Evolutionary conservation across 2,888 invertebrate genomes (phyloP).

Genomic region (Acrocyrtus sp.): DNA sequence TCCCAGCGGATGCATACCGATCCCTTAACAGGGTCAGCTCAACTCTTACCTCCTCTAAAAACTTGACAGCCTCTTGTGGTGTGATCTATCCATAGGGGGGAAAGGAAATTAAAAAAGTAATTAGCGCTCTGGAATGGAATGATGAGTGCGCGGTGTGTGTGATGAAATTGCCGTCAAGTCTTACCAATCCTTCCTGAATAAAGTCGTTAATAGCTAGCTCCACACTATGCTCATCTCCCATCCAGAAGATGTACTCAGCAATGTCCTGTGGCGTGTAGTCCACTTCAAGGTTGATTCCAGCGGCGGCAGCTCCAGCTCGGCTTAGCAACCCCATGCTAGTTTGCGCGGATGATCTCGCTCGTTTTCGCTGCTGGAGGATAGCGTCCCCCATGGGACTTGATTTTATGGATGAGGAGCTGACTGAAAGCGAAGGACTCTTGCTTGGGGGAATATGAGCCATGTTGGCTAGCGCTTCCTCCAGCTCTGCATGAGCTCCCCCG

Average conservation of each 20-base stretch:
- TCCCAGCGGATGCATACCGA: slow-evolving; percentile 68
- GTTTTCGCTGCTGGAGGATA: slow-evolving; percentile 12
- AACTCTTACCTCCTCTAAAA: slow-evolving; percentile 80
- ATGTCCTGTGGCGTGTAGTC: slow-evolving; percentile 82
- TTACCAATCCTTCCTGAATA: slow-evolving; percentile 79
- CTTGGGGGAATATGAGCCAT: slow-evolving; percentile 38
- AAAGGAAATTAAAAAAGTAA: neutral
- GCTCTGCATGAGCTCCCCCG: slow-evolving; percentile 28
- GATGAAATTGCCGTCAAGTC: slow-evolving; percentile 61
- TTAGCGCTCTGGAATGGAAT: neutral
- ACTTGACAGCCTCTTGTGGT: slow-evolving; percentile 79
- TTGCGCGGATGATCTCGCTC: slow-evolving; percentile 9
- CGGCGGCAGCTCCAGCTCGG: slow-evolving; percentile 6
- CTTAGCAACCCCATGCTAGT: slow-evolving; percentile 22
- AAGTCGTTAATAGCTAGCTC: slow-evolving; percentile 81
- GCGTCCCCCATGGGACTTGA: slow-evolving; percentile 10
- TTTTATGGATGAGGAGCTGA: slow-evolving; percentile 6
- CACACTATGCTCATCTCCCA: slow-evolving; percentile 82
- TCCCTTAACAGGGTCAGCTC: slow-evolving; percentile 78
- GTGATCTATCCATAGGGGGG: slow-evolving; percentile 73
- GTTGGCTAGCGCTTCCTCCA: slow-evolving; percentile 39
- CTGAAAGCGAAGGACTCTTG: slow-evolving; percentile 22
- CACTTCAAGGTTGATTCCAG: slow-evolving; percentile 64
- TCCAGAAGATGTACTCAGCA: slow-evolving; percentile 86
- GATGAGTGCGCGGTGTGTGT: neutral